A percentile compares a stretch with the other conserved stretches of the same genome.
Evolutionary conservation across 1,140 invertebrate genomes (phyloP).

Genomic region (Anastatus disparis): DNA sequence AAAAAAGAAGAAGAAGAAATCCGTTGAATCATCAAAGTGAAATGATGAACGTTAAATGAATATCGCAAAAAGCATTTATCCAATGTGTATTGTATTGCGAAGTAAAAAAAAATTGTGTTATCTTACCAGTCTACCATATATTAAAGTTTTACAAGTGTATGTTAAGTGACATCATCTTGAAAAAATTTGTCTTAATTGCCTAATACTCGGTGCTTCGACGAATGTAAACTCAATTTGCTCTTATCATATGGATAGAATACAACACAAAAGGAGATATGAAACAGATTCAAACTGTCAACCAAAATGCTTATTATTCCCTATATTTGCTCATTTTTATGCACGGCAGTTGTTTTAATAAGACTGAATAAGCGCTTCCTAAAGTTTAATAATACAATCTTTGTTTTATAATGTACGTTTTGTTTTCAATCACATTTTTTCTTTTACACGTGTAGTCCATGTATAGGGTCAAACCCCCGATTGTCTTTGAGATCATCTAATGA

Average conservation of each 20-base stretch:
- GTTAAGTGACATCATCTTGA: background rate
- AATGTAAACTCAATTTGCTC: background rate
- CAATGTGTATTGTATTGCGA: too few species aligned
- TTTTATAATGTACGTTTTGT: too few species aligned
- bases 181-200: constrained; percentile 23
- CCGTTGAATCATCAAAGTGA: background rate
- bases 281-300: background rate
- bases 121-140: background rate
- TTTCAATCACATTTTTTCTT: too few species aligned
- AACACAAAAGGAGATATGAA: background rate
- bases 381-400: too few species aligned
- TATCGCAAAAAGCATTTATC: too few species aligned
- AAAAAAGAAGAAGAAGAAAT: background rate
- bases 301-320: background rate
- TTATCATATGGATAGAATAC: background rate
- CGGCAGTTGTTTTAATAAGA: background rate
- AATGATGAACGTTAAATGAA: background rate
- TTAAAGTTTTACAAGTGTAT: background rate
- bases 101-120: background rate
- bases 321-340: background rate
- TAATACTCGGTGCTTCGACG: background rate
- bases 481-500: too few species aligned
- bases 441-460: too few species aligned
- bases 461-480: too few species aligned
- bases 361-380: too few species aligned